A percentile compares a stretch with the other conserved stretches of the same genome.
Conservation (phyloP, 2,888 invertebrate genomes). For the Toxonevra muliebris region DNA sequence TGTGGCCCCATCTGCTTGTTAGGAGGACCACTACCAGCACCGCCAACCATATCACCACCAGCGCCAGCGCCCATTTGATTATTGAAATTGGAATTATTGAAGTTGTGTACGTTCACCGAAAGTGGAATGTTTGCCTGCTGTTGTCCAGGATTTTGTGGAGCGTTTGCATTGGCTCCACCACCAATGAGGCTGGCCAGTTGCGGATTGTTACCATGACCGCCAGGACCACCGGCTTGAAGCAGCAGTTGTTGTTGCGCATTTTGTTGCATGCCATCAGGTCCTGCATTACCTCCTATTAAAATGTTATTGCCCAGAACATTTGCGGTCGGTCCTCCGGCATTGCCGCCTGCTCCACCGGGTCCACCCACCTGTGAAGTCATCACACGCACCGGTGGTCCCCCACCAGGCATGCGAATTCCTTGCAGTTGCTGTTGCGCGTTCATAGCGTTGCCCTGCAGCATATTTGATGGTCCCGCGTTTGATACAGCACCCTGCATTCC, state of each 20-base stretch:
- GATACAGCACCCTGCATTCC: constrained; percentile 54
- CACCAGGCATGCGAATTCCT: constrained; percentile 60
- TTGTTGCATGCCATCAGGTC: constrained; percentile 43
- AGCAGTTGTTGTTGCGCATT: constrained; percentile 51
- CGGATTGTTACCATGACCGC: constrained; percentile 37
- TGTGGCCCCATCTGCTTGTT: constrained; percentile 58
- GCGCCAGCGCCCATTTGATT: constrained; percentile 39
- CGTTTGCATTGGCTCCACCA: constrained; percentile 37
- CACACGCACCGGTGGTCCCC: constrained; percentile 54
- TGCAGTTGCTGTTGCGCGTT: constrained; percentile 54
- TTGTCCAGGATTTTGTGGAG: constrained; percentile 38
- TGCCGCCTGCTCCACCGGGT: constrained; percentile 40
- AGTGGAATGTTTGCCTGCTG: constrained; percentile 64
- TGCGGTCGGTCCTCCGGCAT: constrained; percentile 48
- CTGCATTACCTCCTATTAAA: constrained; percentile 46
- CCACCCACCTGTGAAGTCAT: constrained; percentile 47
- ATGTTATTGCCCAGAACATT: constrained; percentile 50
- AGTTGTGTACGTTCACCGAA: constrained; percentile 62
- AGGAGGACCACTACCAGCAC: constrained; percentile 42
- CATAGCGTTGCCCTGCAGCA: constrained; percentile 49
- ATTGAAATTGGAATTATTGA: constrained; percentile 57
- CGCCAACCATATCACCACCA: constrained; percentile 35
- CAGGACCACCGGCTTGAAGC: constrained; percentile 41
- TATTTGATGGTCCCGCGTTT: constrained; percentile 44
- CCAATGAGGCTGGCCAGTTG: constrained; percentile 43